Base-by-base conservation (phyloP, 2,113 vertebrate genomes). In the Campylomormyrus numenius region DNA sequence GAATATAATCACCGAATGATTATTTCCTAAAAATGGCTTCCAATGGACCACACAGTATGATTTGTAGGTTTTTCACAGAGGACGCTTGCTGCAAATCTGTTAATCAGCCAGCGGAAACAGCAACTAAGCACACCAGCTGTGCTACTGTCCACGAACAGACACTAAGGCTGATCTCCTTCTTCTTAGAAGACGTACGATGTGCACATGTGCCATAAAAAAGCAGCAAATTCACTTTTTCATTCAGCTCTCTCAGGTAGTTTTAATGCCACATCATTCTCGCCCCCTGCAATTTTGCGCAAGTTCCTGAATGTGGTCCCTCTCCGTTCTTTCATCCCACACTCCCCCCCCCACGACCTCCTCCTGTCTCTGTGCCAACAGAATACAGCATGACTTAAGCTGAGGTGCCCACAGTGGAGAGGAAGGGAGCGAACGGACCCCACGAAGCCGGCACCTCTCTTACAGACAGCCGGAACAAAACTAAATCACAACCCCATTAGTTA, bases 211-310 rank as follows among this genome's bases (percentile, higher is more conserved):
- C 9, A 74, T 87, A 19, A 35, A 15, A 56, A 46, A 58, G 8
- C 21, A 31, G 24, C 24, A 89, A 58, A n/a, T 53, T 48, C 49
- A 66, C 35, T 62, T 27, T 74, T 84, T 27, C 90, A 53, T 74
- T 85, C 13, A 39, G 5, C 39, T 19, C 90, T 66, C n/a, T 88
- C 87, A 85, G 85, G 87, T 90, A 74, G 13, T 10, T 53, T 45
- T 62, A 46, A 27, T 13, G 45, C 24, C 86, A 83, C 19, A 80
- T 19, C 52, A 19, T 19, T 17, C 15, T 53, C 4, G 17, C 52
- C 52, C 17, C 5, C 52, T 21, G 17, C 17, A 53, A 53, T 53
- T 19, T 5, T 53, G 52, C 17, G 1, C 17, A 19, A 53, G 52
- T 19, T 53, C 27, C 27, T 0, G 31, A 35, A 35, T 46, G 42